These are phyloP conservation scores for Lynx canadensis DNA, from an alignment of 2,113 vertebrate species.

Conservation along the genomic window DNA sequence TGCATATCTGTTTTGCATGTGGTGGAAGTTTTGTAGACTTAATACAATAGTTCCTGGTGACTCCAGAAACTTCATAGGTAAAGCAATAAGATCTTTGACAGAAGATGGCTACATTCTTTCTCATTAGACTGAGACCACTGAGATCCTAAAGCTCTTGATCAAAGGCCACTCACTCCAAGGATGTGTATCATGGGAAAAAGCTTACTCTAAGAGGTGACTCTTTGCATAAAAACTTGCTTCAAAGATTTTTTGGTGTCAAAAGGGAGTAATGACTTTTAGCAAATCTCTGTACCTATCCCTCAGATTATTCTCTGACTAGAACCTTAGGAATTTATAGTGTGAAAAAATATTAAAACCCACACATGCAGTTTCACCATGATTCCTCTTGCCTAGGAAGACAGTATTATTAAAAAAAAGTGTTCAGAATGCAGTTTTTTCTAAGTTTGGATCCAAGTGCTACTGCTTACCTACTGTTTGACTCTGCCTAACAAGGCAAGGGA, in stretches of 20 bases:
- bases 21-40: not conserved
- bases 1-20: not conserved
- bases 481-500: not conserved
- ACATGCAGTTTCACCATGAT: not conserved
- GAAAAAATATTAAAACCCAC: not conserved
- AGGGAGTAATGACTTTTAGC: not conserved
- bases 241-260: not conserved
- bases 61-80: not conserved
- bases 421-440: not conserved
- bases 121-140: not conserved
- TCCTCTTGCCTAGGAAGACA: not conserved
- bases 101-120: not conserved
- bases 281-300: not conserved
- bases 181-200: not conserved
- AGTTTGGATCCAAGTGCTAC: not conserved
- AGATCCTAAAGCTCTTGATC: not conserved
- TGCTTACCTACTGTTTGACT: not conserved
- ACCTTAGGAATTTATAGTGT: not conserved
- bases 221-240: not conserved
- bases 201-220: not conserved
- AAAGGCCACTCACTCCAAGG: not conserved
- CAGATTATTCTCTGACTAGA: slow-evolving; percentile 1
- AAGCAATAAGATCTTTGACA: not conserved
- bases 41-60: not conserved
- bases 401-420: not conserved